Conservation (phyloP, 2,888 invertebrate genomes). For the Tetranychus piercei region DNA sequence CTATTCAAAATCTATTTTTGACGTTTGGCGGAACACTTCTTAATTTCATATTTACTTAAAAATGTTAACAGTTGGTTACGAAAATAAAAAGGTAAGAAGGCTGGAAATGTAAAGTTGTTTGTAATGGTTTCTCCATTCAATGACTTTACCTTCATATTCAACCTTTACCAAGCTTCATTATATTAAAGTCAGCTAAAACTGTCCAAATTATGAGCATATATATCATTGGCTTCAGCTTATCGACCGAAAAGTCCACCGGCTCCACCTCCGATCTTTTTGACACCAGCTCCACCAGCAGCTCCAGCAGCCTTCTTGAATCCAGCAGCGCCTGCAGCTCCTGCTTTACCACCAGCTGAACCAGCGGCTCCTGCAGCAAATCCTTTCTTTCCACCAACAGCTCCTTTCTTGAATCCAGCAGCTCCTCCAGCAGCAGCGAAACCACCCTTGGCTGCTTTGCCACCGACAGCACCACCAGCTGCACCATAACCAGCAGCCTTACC, state of each 20-base stretch:
- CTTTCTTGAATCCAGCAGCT: slow-evolving; percentile 10
- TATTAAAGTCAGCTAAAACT: too few relatives aligned
- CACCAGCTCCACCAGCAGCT: not conserved
- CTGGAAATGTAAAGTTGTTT: too few relatives aligned
- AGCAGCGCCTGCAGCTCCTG: slow-evolving; percentile 17
- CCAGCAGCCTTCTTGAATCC: not conserved
- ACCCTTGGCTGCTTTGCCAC: slow-evolving; percentile 16
- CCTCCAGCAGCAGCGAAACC: slow-evolving; percentile 11
- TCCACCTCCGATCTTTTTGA: not conserved
- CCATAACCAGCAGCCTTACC: slow-evolving; percentile 21
- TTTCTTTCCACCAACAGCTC: slow-evolving; percentile 14
- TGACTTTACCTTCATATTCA: too few relatives aligned
- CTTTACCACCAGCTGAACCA: slow-evolving; percentile 10
- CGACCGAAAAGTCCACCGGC: not conserved
- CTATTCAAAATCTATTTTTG: not conserved
- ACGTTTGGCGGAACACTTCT: not conserved
- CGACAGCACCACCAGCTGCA: slow-evolving; percentile 20
- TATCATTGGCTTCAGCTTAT: not conserved
- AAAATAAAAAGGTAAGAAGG: not conserved
- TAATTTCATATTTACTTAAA: not conserved
- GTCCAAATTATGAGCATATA: too few relatives aligned
- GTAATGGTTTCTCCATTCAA: too few relatives aligned
- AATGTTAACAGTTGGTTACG: not conserved
- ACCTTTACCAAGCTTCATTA: too few relatives aligned
- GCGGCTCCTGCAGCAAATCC: slow-evolving; percentile 18